Evolutionary conservation across 2,888 invertebrate genomes (phyloP), one percentile per base, ranked within the genome.

Genomic region (Stegophylla sp.): DNA sequence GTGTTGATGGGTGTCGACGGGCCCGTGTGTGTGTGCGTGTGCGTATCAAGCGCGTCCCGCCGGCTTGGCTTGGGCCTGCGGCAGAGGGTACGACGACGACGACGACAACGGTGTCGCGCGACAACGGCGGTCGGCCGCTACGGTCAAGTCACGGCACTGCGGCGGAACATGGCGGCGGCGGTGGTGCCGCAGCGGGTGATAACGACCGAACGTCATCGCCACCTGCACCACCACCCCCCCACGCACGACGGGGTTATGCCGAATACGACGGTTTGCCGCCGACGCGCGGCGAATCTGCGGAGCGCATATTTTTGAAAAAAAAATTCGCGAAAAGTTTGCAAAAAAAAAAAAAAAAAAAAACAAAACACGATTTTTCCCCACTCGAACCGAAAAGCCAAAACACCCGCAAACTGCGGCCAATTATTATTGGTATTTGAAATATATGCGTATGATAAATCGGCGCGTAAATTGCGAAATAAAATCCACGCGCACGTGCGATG

Each of bases 81-180:
- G 26, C 28, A 3, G 34, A 34, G 34, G 34, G 73, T 10, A 45
- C 51, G 51, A 73, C 34, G n/a, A 43, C 41, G 59, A 23, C 73
- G 43, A 23, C 43, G 43, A n/a, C 1, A 23, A 26, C 13, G 26
- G 64, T 41, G 64, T 20, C 12, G 26, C n/a, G n/a, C n/a, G n/a
- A n/a, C 15, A 28, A n/a, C 61, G 61, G 34, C 7, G 75, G 63
- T 34, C 20, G 20, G 20, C n/a, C n/a, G n/a, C n/a, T n/a, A n/a
- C 53, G 41, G 51, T 76, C 64, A 66, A 43, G 76, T 76, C 23
- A 76, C 76, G 23, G 76, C 76, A 41, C 75, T 63, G 63, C 75
- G 63, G 20, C 51, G 75, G 28, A 23, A 66, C 76, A 41, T 51
- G n/a, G 12, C 34, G 51, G 20, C 51, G 51, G 34, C 45, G 63